phyloP scores from a whole-genome alignment of 35 echinoderm and acorn worm genomes.

The Chiridota heheva region DNA sequence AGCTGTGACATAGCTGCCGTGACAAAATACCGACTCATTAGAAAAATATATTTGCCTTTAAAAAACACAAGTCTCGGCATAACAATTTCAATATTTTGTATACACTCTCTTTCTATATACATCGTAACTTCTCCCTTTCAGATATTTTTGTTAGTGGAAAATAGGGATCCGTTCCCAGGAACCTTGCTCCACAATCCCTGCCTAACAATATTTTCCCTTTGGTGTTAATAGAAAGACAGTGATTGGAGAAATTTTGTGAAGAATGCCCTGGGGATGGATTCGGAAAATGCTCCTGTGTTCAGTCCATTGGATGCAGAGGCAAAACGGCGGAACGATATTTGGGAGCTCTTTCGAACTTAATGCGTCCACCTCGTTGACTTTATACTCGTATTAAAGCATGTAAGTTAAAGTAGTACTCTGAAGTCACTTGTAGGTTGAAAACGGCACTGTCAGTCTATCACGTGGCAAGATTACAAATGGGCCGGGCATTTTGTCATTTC shows the following conservation, averaged over 20 bases:
- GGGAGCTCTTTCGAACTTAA: conserved; percentile 89
- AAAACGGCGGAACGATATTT: conserved; percentile 87
- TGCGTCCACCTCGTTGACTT: conserved; percentile 85
- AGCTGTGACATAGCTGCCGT: too few relatives aligned
- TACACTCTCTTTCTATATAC: too few relatives aligned
- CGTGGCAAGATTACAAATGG: too few relatives aligned
- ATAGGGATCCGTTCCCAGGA: background rate
- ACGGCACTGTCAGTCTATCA: too few relatives aligned
- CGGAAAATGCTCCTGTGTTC: background rate
- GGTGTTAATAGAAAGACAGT: conserved; percentile 15
- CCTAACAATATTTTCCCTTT: background rate
- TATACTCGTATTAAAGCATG: conserved; percentile 89
- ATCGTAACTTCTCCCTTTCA: too few relatives aligned
- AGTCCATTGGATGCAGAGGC: conserved; percentile 25
- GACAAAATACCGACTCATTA: too few relatives aligned
- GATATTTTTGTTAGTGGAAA: background rate
- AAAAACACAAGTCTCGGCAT: too few relatives aligned
- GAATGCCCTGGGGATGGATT: conserved; percentile 23
- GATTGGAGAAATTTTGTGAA: conserved; percentile 34
- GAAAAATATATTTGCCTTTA: too few relatives aligned
- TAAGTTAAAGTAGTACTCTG: too few relatives aligned
- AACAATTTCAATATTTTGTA: too few relatives aligned
- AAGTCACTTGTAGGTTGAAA: too few relatives aligned
- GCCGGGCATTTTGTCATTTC: too few relatives aligned
- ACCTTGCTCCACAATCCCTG: background rate